A percentile compares a stretch with the other conserved stretches of the same genome.
Evolutionary conservation across 64 coral and sea anemone genomes (phyloP).

Genomic region (Pocillopora damicornis): DNA sequence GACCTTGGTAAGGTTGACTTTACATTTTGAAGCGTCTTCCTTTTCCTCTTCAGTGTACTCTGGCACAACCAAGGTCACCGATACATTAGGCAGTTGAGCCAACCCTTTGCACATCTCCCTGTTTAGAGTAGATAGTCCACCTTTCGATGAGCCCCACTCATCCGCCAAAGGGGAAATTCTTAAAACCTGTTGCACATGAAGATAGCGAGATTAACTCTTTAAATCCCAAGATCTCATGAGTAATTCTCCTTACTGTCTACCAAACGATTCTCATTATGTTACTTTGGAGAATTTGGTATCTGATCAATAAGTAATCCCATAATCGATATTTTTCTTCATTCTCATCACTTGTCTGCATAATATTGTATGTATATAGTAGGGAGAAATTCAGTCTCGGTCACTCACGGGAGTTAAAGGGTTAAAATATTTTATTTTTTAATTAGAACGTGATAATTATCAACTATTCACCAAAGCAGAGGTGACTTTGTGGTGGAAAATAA

Average conservation of each 20-base stretch:
- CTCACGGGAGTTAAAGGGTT: too few relatives aligned
- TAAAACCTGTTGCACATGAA: background rate
- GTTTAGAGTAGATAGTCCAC: background rate
- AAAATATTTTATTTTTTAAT: background rate
- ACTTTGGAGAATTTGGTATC: too few relatives aligned
- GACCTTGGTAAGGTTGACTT: background rate
- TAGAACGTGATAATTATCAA: background rate
- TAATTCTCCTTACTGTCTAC: too few relatives aligned
- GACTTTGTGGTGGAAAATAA: too few relatives aligned
- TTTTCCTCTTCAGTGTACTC: background rate
- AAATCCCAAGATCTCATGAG: too few relatives aligned
- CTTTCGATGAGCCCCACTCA: slow-evolving; percentile 3
- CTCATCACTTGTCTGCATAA: too few relatives aligned
- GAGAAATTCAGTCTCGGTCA: too few relatives aligned
- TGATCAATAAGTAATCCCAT: too few relatives aligned
- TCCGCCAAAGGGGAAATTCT: background rate
- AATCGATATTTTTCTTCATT: too few relatives aligned
- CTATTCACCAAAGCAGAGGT: background rate
- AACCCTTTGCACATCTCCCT: background rate
- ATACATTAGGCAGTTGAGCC: background rate
- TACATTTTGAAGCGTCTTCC: background rate
- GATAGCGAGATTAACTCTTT: background rate
- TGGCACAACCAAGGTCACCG: background rate
- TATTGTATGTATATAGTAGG: too few relatives aligned
- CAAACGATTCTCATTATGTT: too few relatives aligned